Evolutionary conservation across 2,797 vertebrate genomes (phyloP).

Genomic region (Acestrorhynchus altus): DNA sequence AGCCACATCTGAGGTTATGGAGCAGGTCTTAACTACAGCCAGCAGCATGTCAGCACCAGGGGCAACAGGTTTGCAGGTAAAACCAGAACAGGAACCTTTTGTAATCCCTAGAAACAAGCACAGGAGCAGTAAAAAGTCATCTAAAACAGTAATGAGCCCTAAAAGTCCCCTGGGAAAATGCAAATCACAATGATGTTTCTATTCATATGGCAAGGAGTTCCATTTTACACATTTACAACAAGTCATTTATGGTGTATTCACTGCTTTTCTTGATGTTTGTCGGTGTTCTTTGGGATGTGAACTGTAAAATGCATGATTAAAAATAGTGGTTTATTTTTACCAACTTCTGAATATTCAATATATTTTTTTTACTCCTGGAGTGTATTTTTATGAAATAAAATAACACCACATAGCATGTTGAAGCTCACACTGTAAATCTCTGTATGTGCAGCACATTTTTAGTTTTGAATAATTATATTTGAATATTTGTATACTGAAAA

Average conservation of each 20-base stretch:
- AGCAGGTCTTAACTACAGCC: background rate
- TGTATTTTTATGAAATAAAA: too few relatives aligned
- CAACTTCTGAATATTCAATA: background rate
- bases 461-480: background rate
- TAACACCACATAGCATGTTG: background rate
- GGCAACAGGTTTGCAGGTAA: background rate
- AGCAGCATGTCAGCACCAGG: background rate
- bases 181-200: background rate
- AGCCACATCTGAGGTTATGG: background rate
- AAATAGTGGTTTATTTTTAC: background rate
- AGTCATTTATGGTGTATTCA: background rate
- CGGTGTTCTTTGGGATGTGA: background rate
- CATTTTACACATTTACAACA: background rate
- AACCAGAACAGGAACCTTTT: background rate
- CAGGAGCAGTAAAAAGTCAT: background rate
- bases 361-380: too few relatives aligned
- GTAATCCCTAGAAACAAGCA: background rate
- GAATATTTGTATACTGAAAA: too few relatives aligned
- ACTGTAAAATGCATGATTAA: background rate
- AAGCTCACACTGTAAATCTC: background rate
- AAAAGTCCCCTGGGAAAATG: conserved; percentile 4
- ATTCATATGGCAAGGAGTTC: background rate
- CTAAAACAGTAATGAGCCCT: background rate
- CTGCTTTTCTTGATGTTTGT: background rate
- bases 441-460: background rate